These are phyloP conservation scores for Itoplectis maculator DNA, from an alignment of 2,888 invertebrate genomes.

Conservation along the genomic window DNA sequence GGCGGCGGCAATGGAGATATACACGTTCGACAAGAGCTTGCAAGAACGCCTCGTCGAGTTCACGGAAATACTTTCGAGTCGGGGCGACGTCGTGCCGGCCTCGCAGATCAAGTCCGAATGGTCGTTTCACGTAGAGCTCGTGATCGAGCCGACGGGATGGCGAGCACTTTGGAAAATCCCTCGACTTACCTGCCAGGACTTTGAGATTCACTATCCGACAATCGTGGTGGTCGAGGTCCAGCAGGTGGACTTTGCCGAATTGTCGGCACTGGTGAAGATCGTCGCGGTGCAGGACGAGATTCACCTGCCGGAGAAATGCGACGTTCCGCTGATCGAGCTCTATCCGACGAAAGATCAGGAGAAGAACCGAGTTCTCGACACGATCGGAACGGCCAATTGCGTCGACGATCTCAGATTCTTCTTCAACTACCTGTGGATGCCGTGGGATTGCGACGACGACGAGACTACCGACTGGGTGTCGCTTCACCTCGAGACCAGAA, in stretches of 20 bases:
- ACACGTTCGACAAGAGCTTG: constrained; percentile 87
- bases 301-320: constrained; percentile 87
- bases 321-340: constrained; percentile 87
- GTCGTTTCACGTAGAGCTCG: constrained; percentile 86
- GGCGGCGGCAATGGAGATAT: constrained; percentile 89
- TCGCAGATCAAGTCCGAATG: constrained; percentile 86
- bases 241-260: constrained; percentile 86
- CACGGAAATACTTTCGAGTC: constrained; percentile 85
- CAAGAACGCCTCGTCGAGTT: constrained; percentile 86
- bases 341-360: constrained; percentile 89
- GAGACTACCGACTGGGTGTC: constrained; percentile 87
- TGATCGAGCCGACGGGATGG: constrained; percentile 89
- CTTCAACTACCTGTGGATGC: constrained; percentile 89
- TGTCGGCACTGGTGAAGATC: constrained; percentile 87
- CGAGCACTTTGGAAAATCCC: constrained; percentile 90
- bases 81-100: constrained; percentile 84
- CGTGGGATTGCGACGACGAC: constrained; percentile 90
- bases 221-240: constrained; percentile 87
- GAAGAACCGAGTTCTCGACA: constrained; percentile 86
- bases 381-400: constrained; percentile 87
- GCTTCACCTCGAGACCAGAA: constrained; percentile 86
- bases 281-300: constrained; percentile 89
- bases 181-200: constrained; percentile 87
- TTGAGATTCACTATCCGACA: constrained; percentile 89
- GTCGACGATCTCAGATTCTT: constrained; percentile 89